A percentile compares a stretch with the other conserved stretches of the same genome.
These are phyloP conservation scores for Scopus umbretta DNA, from an alignment of 2,113 vertebrate species.

Conservation along the genomic window DNA sequence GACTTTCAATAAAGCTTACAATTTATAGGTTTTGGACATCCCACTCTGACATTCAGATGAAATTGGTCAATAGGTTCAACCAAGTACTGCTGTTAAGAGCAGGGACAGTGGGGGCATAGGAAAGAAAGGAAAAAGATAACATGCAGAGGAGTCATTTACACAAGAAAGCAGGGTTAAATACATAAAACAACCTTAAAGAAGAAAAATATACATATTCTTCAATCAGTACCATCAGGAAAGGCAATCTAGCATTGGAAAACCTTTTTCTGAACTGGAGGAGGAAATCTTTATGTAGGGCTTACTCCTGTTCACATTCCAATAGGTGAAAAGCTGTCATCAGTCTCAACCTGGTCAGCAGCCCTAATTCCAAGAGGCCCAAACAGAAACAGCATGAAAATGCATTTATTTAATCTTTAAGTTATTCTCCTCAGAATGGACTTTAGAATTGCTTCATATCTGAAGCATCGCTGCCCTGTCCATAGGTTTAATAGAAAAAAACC, in stretches of 20 bases:
- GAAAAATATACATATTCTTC: not conserved
- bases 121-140: not conserved
- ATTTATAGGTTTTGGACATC: not conserved
- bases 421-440: not conserved
- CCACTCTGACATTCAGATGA: not conserved
- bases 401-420: not conserved
- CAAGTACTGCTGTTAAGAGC: not conserved
- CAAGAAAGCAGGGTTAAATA: not conserved
- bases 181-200: not conserved
- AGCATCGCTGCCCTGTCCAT: not conserved
- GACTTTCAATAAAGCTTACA: not conserved
- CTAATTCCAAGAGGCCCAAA: not conserved
- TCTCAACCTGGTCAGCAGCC: not conserved
- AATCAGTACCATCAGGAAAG: not conserved
- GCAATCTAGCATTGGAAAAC: not conserved
- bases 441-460: not conserved
- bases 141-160: not conserved
- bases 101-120: fast-evolving
- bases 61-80: not conserved
- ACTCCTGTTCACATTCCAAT: not conserved
- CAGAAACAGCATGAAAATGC: not conserved
- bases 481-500: not conserved
- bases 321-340: not conserved
- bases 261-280: not conserved
- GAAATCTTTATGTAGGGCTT: not conserved